Percentiles rank a stretch among this genome's conserved stretches.
These are phyloP conservation scores for Herminia tarsipennalis DNA, from an alignment of 2,888 invertebrate genomes.

Conservation along the genomic window DNA sequence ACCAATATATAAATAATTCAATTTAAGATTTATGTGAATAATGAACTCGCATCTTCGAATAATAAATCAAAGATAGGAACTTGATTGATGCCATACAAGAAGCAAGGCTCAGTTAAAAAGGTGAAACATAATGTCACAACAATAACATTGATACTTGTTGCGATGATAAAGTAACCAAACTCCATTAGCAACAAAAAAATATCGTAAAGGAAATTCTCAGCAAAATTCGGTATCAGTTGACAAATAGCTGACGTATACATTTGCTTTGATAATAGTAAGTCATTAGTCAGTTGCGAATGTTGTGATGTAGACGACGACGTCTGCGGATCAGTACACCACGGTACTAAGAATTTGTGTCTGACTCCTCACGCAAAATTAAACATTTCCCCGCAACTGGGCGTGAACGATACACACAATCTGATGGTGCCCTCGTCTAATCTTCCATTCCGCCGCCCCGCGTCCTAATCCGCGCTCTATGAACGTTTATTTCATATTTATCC, in stretches of 20 bases:
- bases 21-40: conserved; percentile 15
- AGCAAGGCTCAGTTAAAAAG: not conserved
- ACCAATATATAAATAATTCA: conserved; percentile 12
- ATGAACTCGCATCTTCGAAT: conserved; percentile 12
- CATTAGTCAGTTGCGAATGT: conserved; percentile 6
- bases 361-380: conserved; percentile 43
- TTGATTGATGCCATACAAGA: conserved; percentile 11
- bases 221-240: too few relatives aligned
- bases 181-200: not conserved
- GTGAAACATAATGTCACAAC: conserved; percentile 1
- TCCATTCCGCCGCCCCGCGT: conserved; percentile 38
- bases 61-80: conserved; percentile 9
- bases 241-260: not conserved
- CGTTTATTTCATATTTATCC: conserved; percentile 70
- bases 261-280: not conserved
- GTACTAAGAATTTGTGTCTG: conserved; percentile 5
- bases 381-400: conserved; percentile 33
- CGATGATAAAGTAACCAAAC: not conserved
- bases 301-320: not conserved
- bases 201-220: not conserved
- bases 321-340: conserved; percentile 11
- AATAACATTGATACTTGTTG: not conserved
- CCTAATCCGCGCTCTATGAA: conserved; percentile 56
- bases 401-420: conserved; percentile 30
- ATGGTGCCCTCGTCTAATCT: conserved; percentile 40